Percentiles rank a stretch among this genome's conserved stretches.
These are phyloP conservation scores for Physocephala rufipes DNA, from an alignment of 2,888 invertebrate genomes.

Conservation along the genomic window DNA sequence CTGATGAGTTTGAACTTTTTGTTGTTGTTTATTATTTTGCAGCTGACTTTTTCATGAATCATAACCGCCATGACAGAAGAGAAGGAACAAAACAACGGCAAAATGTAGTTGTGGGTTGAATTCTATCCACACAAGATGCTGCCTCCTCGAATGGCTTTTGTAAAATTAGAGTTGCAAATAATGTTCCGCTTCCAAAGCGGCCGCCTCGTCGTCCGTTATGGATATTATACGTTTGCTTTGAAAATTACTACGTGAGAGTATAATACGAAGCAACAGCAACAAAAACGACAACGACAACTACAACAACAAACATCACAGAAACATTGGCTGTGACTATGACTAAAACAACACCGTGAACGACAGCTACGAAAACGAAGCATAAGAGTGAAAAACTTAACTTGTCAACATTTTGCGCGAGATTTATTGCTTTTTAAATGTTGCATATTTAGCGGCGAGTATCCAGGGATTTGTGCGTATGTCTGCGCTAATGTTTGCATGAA, in stretches of 20 bases:
- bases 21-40: background rate
- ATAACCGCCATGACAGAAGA: background rate
- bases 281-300: slow-evolving; percentile 19
- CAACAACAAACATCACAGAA: slow-evolving; percentile 3
- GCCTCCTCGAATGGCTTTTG: slow-evolving; percentile 50
- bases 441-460: slow-evolving; percentile 50
- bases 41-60: slow-evolving; percentile 14
- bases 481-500: slow-evolving; percentile 17
- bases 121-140: slow-evolving; percentile 43
- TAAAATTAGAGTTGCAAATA: slow-evolving; percentile 63
- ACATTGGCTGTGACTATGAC: slow-evolving; percentile 23
- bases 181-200: slow-evolving; percentile 50
- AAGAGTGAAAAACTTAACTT: slow-evolving; percentile 26
- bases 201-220: slow-evolving; percentile 44
- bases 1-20: slow-evolving; percentile 30
- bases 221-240: slow-evolving; percentile 43
- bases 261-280: slow-evolving; percentile 10
- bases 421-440: slow-evolving; percentile 61
- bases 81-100: background rate
- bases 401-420: slow-evolving; percentile 58
- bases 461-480: slow-evolving; percentile 1
- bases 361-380: background rate
- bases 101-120: slow-evolving; percentile 29
- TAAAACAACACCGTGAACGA: slow-evolving; percentile 12
- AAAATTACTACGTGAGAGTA: slow-evolving; percentile 22